A percentile compares a stretch with the other conserved stretches of the same genome.
These are phyloP conservation scores for Galbula dea DNA, from an alignment of 2,113 vertebrate genomes.

Conservation along the genomic window DNA sequence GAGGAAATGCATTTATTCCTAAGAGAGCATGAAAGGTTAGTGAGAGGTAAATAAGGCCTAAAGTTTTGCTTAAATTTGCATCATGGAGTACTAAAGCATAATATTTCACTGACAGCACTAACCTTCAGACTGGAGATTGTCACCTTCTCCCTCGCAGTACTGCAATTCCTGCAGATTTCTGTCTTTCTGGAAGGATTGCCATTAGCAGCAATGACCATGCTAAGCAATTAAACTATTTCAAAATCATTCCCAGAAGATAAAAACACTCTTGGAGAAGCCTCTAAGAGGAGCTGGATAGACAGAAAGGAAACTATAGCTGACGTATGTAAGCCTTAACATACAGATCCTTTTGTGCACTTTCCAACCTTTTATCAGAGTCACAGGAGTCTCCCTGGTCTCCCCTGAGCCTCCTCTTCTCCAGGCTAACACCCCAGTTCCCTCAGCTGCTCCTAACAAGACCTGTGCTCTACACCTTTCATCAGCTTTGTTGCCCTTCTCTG, in stretches of 20 bases:
- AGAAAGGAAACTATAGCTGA: neutral
- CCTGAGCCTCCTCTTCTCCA: no score
- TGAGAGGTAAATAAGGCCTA: neutral
- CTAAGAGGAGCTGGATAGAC: neutral
- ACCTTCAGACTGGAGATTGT: neutral
- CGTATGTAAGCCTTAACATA: neutral
- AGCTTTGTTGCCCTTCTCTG: neutral
- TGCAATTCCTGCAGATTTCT: neutral
- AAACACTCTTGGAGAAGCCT: neutral
- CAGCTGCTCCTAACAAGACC: no score
- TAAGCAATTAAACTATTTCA: neutral
- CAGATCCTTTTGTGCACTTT: neutral
- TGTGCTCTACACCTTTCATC: no score
- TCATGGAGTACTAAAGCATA: neutral
- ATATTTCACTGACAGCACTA: neutral
- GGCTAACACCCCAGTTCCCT: no score
- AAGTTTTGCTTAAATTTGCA: neutral
- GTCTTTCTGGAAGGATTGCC: neutral
- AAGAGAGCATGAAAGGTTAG: neutral
- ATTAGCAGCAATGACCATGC: neutral
- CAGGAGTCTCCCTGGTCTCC: no score
- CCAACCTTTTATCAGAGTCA: no score
- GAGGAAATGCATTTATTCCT: neutral
- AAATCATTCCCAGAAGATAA: neutral
- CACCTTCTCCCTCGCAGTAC: neutral